Evolutionary conservation across 1,140 invertebrate genomes (phyloP).

Genomic region (Trachelipus rathkii): DNA sequence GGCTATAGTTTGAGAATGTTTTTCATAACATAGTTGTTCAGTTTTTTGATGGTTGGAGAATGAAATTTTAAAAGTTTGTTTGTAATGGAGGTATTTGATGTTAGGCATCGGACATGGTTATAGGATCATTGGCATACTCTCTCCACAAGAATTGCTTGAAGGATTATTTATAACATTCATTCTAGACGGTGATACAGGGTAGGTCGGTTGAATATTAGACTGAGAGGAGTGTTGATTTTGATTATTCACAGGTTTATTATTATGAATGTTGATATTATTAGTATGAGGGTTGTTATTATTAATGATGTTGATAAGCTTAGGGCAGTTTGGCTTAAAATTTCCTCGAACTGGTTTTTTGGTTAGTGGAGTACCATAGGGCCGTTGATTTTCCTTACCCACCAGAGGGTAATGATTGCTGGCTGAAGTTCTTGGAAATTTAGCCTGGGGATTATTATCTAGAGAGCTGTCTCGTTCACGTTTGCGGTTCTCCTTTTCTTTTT

Average conservation of each 20-base stretch:
- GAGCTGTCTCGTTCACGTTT: conserved; percentile 44
- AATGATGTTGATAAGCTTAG: neutral
- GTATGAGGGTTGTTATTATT: too few species aligned
- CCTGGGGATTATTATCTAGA: too few species aligned
- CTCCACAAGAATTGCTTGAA: neutral
- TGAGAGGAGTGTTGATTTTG: neutral
- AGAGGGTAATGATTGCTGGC: conserved; percentile 35
- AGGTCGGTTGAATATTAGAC: neutral
- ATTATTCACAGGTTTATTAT: too few species aligned
- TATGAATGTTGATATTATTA: too few species aligned
- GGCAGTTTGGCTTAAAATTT: neutral
- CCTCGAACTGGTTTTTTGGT: neutral
- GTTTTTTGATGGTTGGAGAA: too few species aligned
- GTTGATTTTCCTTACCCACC: conserved; percentile 25
- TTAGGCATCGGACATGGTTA: too few species aligned
- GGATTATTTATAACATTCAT: neutral
- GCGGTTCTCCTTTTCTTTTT: conserved; percentile 37
- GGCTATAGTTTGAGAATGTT: too few species aligned
- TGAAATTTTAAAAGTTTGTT: too few species aligned
- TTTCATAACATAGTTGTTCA: too few species aligned
- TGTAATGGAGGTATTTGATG: too few species aligned
- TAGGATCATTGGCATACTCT: neutral
- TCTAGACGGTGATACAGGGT: neutral
- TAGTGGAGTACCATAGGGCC: neutral
- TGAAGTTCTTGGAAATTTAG: conserved; percentile 32